Evolutionary conservation across 2,113 vertebrate genomes (phyloP).

Genomic region (Glaucidium brasilianum): DNA sequence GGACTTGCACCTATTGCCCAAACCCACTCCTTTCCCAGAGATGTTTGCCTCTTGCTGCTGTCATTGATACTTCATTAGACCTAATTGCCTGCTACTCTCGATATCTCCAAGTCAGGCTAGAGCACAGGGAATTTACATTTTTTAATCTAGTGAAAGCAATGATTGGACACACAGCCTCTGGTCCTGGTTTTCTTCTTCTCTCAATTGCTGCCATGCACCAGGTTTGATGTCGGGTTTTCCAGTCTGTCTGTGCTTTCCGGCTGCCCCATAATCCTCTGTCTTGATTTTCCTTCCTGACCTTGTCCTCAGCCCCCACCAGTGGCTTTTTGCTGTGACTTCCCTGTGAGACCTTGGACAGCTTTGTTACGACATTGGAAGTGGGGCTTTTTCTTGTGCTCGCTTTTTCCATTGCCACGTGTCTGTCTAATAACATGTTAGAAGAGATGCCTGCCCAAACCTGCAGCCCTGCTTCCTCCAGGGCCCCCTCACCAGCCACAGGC

Average conservation of each 20-base stretch:
- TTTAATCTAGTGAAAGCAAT: slow-evolving; percentile 17
- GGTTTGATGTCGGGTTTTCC: not conserved
- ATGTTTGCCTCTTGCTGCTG: not conserved
- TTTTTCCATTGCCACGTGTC: not conserved
- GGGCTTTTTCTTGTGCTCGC: not conserved
- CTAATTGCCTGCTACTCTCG: not conserved
- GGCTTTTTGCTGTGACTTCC: not conserved
- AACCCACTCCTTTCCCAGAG: not conserved
- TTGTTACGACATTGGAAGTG: not conserved
- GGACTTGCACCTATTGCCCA: not conserved
- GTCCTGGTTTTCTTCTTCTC: slow-evolving; percentile 7
- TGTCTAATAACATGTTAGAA: not conserved
- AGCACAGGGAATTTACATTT: slow-evolving; percentile 15
- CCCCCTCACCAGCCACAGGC: not conserved
- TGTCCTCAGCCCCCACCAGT: not conserved
- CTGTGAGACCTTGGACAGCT: not conserved
- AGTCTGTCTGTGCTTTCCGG: not conserved
- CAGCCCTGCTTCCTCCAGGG: not conserved
- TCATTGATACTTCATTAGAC: not conserved
- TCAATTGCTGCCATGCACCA: not conserved
- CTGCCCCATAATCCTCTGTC: not conserved
- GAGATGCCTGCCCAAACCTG: not conserved
- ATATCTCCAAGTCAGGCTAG: not conserved
- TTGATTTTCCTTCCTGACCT: not conserved
- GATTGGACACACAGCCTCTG: not conserved